Conservation (phyloP, 2,888 invertebrate species). For the Dexiosoma caninum region DNA sequence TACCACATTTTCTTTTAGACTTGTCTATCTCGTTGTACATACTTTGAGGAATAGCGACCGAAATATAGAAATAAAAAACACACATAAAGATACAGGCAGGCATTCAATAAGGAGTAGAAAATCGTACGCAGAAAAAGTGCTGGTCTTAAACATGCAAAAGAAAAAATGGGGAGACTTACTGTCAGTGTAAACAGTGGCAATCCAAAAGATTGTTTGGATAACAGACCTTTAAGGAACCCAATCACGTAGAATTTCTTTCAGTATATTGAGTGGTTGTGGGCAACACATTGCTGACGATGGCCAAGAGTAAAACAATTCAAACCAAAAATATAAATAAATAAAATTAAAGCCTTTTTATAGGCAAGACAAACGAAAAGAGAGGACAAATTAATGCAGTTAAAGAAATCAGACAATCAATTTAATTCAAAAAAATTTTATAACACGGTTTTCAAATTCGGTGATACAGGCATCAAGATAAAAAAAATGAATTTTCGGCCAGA, state of each 20-base stretch:
- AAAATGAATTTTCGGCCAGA: too few relatives aligned
- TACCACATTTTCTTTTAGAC: conserved; percentile 25
- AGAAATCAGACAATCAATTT: too few relatives aligned
- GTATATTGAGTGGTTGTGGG: conserved; percentile 33
- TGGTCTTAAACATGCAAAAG: conserved; percentile 14
- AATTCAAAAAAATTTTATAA: too few relatives aligned
- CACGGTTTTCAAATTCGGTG: too few relatives aligned
- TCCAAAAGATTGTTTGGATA: conserved; percentile 58
- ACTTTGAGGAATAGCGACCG: conserved; percentile 29
- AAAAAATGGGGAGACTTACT: conserved; percentile 50
- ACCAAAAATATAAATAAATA: conserved; percentile 35
- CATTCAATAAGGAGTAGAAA: conserved; percentile 1
- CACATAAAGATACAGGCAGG: not conserved
- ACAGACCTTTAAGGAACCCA: conserved; percentile 58
- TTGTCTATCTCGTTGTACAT: conserved; percentile 17
- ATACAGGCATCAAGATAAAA: too few relatives aligned
- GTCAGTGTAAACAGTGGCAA: conserved; percentile 42
- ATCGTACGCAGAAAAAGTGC: conserved; percentile 32
- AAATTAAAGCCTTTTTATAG: conserved; percentile 34
- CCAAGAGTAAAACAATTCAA: conserved; percentile 2
- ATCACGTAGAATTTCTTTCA: conserved; percentile 55
- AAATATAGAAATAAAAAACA: conserved; percentile 9
- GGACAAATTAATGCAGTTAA: not conserved
- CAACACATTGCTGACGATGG: conserved; percentile 7
- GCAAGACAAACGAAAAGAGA: not conserved